Conservation (phyloP, 2,113 vertebrate genomes). For the Dipodomys stephensi region DNA sequence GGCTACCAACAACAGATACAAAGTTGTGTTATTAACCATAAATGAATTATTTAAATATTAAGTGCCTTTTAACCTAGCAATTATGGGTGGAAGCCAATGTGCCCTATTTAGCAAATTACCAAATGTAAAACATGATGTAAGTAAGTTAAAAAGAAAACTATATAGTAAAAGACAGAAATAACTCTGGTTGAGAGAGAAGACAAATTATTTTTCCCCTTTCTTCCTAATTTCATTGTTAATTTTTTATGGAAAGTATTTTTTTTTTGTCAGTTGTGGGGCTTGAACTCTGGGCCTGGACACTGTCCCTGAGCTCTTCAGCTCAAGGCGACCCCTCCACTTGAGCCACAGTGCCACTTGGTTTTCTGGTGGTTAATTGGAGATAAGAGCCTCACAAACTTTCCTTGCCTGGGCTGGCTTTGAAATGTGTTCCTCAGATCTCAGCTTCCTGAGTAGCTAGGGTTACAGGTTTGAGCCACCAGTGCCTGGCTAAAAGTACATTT, state of each 20-base stretch:
- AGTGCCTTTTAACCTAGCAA: background rate
- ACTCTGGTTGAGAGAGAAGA: background rate
- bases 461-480: no score
- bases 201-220: background rate
- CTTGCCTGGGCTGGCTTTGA: no score
- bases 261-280: no score
- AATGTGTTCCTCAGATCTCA: no score
- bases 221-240: constrained; percentile 13
- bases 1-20: background rate
- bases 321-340: no score
- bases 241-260: background rate
- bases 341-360: no score
- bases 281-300: no score
- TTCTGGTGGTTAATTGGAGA: no score
- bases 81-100: background rate
- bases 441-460: no score
- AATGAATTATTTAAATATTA: background rate
- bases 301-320: no score
- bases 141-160: background rate
- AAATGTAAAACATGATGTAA: background rate
- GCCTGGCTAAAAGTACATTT: background rate
- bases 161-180: constrained; percentile 13
- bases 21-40: background rate
- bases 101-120: background rate
- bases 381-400: no score